phyloP scores from a whole-genome alignment of 1,140 invertebrate genomes.

The Drosophila melanica region DNA sequence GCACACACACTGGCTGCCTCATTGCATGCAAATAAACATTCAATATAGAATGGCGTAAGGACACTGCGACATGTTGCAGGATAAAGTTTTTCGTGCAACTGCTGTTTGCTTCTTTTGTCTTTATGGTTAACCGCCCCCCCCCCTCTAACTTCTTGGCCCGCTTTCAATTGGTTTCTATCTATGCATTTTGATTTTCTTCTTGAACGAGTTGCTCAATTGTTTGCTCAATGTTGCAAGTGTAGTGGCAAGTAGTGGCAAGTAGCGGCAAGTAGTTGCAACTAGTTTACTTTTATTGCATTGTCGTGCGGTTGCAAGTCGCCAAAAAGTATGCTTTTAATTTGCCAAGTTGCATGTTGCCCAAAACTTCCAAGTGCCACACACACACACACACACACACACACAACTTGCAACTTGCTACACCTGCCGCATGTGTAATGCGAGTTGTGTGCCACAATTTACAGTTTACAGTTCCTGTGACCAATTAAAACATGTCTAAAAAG shows the following conservation, averaged over 20 bases:
- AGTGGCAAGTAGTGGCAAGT: constrained; percentile 24
- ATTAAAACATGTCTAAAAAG: constrained; percentile 25
- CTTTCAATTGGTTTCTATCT: constrained; percentile 77
- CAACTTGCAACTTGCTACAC: constrained; percentile 30
- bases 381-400: constrained; percentile 40
- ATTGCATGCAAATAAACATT: constrained; percentile 80
- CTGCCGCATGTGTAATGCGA: constrained; percentile 6
- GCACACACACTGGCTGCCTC: constrained; percentile 22
- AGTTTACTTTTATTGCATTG: constrained; percentile 75
- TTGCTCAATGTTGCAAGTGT: constrained; percentile 61
- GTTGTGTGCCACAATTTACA: constrained; percentile 18
- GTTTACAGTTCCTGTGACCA: constrained; percentile 8
- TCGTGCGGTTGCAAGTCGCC: constrained; percentile 71
- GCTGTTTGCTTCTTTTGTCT: constrained; percentile 27
- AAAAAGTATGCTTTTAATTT: constrained; percentile 71
- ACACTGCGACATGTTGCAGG: constrained; percentile 43
- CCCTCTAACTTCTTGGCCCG: neutral
- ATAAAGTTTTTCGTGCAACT: constrained; percentile 36
- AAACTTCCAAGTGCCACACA: constrained; percentile 56
- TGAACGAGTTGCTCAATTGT: constrained; percentile 79
- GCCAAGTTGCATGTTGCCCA: constrained; percentile 35
- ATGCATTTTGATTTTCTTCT: constrained; percentile 79
- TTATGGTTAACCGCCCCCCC: neutral
- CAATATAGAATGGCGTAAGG: constrained; percentile 60
- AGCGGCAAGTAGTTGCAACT: constrained; percentile 30